Percentiles rank a stretch among this genome's conserved stretches.
Evolutionary conservation across 2,888 invertebrate species (phyloP).

Genomic region (Hecatera dysodea): DNA sequence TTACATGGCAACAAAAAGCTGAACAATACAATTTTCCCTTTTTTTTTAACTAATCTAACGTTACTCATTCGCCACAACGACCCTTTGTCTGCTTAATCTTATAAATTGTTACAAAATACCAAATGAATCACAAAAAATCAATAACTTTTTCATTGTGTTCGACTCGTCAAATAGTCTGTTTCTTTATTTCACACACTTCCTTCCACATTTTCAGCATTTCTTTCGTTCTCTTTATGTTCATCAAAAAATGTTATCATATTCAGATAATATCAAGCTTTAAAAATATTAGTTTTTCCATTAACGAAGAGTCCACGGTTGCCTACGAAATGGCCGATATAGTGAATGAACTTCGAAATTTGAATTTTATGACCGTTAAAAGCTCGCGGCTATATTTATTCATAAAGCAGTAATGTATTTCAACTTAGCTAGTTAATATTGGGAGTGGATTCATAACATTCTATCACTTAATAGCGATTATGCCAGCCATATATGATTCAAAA

Average conservation of each 20-base stretch:
- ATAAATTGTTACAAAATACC: background rate
- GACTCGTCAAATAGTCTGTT: background rate
- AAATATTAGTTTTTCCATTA: constrained; percentile 52
- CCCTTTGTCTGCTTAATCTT: background rate
- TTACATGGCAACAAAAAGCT: background rate
- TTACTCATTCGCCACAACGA: background rate
- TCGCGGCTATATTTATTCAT: constrained; percentile 56
- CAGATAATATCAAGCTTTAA: constrained; percentile 38
- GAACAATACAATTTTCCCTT: background rate
- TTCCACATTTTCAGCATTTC: background rate
- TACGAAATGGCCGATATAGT: constrained; percentile 47
- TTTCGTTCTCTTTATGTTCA: background rate
- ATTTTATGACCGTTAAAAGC: constrained; percentile 56
- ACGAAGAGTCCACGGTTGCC: constrained; percentile 23
- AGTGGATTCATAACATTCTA: constrained; percentile 40
- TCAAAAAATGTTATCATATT: constrained; percentile 10
- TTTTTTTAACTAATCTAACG: background rate
- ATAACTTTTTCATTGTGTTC: background rate
- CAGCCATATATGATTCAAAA: constrained; percentile 36
- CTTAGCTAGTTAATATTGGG: constrained; percentile 42
- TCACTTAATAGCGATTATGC: constrained; percentile 30
- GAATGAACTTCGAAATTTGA: constrained; percentile 51
- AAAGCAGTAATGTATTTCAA: constrained; percentile 57
- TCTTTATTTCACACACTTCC: constrained; percentile 1
- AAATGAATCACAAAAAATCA: background rate